phyloP scores from a whole-genome alignment of 1,140 invertebrate genomes.

The Drosophila pandora region DNA sequence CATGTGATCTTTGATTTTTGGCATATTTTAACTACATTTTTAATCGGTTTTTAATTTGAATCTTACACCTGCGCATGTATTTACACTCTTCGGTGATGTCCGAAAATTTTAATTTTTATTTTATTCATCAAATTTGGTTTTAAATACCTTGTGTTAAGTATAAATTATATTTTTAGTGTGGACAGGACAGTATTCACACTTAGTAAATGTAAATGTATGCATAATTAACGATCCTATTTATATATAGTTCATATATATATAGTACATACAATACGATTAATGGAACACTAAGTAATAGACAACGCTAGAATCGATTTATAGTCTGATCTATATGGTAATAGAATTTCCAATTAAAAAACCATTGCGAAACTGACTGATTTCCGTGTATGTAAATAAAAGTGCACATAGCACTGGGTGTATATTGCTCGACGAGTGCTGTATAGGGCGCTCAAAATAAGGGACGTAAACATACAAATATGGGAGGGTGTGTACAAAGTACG shows the following conservation, averaged over 20 bases:
- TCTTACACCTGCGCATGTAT: slow-evolving; percentile 28
- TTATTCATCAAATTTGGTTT: slow-evolving; percentile 26
- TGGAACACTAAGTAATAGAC: slow-evolving; percentile 45
- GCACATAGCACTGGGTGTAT: slow-evolving; percentile 17
- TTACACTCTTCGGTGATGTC: slow-evolving; percentile 31
- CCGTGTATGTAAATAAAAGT: slow-evolving; percentile 1
- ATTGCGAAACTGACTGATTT: slow-evolving; percentile 42
- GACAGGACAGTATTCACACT: slow-evolving; percentile 32
- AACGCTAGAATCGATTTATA: slow-evolving; percentile 70
- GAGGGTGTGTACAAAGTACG: slow-evolving; percentile 33
- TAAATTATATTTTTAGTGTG: slow-evolving; percentile 50
- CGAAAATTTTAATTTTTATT: slow-evolving; percentile 29
- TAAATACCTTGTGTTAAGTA: slow-evolving; percentile 41
- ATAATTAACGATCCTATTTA: slow-evolving; percentile 72
- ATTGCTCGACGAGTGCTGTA: slow-evolving; percentile 57
- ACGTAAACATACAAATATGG: slow-evolving; percentile 9
- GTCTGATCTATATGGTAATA: slow-evolving; percentile 75
- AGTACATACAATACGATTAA: slow-evolving; percentile 42
- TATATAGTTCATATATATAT: slow-evolving; percentile 55
- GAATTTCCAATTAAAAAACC: slow-evolving; percentile 72
- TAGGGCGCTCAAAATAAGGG: slow-evolving; percentile 48
- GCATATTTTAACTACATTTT: neutral
- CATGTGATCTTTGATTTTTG: slow-evolving; percentile 34
- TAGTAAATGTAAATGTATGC: slow-evolving; percentile 52
- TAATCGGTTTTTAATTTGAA: slow-evolving; percentile 5